These are phyloP conservation scores for Thymelicus acteon DNA, from an alignment of 2,888 invertebrate genomes.

Conservation along the genomic window DNA sequence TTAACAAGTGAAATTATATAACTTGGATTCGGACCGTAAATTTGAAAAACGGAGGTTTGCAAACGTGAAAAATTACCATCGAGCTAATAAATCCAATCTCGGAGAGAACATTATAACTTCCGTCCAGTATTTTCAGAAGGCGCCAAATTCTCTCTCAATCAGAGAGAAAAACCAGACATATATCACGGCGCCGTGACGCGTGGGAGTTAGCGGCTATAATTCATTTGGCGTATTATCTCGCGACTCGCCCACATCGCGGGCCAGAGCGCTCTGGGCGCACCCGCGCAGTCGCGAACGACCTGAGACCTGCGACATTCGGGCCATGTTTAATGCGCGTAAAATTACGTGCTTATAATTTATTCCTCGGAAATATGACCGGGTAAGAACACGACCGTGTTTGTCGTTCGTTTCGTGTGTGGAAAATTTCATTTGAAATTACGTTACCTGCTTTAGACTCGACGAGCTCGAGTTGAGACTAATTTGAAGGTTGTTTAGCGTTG, in stretches of 20 bases:
- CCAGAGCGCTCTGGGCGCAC: not conserved
- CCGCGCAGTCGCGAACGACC: slow-evolving; percentile 25
- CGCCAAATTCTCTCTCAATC: slow-evolving; percentile 38
- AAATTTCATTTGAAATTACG: slow-evolving; percentile 45
- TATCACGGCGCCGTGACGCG: slow-evolving; percentile 28
- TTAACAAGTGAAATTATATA: slow-evolving; percentile 27
- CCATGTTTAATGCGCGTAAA: slow-evolving; percentile 42
- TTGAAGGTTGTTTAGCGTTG: slow-evolving; percentile 26
- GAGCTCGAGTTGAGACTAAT: slow-evolving; percentile 29
- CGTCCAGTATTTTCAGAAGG: slow-evolving; percentile 35
- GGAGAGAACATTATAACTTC: slow-evolving; percentile 38
- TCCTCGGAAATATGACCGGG: slow-evolving; percentile 34
- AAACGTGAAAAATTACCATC: slow-evolving; percentile 37
- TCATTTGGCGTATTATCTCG: slow-evolving; percentile 38
- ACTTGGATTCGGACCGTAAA: slow-evolving; percentile 33
- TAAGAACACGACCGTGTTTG: slow-evolving; percentile 25
- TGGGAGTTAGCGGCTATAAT: slow-evolving; percentile 35
- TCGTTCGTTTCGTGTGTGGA: slow-evolving; percentile 36
- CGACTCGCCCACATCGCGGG: slow-evolving; percentile 33
- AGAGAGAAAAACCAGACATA: slow-evolving; percentile 33
- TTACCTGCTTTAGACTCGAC: slow-evolving; percentile 20
- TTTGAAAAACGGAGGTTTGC: slow-evolving; percentile 34
- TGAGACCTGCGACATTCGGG: slow-evolving; percentile 28
- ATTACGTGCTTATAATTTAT: slow-evolving; percentile 40
- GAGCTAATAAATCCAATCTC: slow-evolving; percentile 38